These are phyloP conservation scores for Dusona sp. DNA, from an alignment of 2,888 invertebrate genomes.

Conservation along the genomic window DNA sequence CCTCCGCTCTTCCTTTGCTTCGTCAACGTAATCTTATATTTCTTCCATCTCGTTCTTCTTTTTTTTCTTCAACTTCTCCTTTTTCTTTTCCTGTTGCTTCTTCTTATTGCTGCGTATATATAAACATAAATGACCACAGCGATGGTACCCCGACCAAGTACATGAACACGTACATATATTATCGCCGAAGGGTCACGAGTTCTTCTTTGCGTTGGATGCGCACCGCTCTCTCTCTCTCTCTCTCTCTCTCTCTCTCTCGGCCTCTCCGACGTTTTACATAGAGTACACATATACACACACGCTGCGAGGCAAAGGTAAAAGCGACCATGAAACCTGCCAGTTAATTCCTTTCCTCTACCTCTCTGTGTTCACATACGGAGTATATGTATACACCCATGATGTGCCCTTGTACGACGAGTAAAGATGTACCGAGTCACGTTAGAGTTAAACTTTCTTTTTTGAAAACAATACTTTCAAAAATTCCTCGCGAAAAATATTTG, in stretches of 20 bases:
- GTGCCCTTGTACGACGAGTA: not conserved
- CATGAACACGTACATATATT: conserved; percentile 15
- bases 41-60: conserved; percentile 8
- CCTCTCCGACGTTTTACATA: conserved; percentile 26
- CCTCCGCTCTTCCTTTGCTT: not conserved
- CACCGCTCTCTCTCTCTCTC: conserved; percentile 18
- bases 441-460: conserved; percentile 13
- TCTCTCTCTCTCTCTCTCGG: conserved; percentile 14
- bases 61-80: not conserved
- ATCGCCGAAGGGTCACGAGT: conserved; percentile 42
- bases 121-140: no score
- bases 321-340: conserved; percentile 18
- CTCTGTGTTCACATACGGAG: not conserved
- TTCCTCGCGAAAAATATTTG: not conserved
- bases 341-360: conserved; percentile 18
- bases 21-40: conserved; percentile 7
- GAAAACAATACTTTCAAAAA: not conserved
- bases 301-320: conserved; percentile 22
- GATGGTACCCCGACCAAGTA: conserved; percentile 4
- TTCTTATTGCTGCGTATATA: not conserved
- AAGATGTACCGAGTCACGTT: not conserved
- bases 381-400: conserved; percentile 14
- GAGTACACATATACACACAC: conserved; percentile 6
- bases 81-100: conserved; percentile 5
- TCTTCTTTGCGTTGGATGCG: conserved; percentile 37